A percentile compares a stretch with the other conserved stretches of the same genome.
Conservation (phyloP, 2,888 invertebrate species). For the Pilophorus perplexus region DNA sequence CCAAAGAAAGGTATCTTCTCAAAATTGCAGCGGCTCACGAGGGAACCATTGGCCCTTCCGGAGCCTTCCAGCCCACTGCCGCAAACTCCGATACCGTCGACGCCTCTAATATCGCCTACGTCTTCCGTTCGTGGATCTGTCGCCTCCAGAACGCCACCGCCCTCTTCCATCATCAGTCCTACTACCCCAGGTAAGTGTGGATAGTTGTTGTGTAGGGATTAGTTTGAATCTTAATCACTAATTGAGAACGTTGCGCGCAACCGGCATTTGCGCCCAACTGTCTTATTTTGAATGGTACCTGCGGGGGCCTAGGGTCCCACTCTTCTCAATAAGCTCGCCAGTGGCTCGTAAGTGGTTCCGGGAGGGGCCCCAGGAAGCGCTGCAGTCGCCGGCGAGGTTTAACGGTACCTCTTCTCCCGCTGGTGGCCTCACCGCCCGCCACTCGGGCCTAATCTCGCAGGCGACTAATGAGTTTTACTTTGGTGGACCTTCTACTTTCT, state of each 20-base stretch:
- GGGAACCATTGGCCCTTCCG: constrained; percentile 57
- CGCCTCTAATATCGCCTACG: constrained; percentile 50
- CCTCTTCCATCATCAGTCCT: constrained; percentile 35
- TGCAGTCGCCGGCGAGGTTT: too few species aligned
- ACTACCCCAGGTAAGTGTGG: constrained; percentile 39
- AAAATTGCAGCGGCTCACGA: constrained; percentile 78
- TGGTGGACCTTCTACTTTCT: too few species aligned
- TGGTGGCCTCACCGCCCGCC: too few species aligned
- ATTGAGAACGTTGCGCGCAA: background rate
- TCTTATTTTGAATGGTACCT: too few species aligned
- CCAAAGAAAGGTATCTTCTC: constrained; percentile 92
- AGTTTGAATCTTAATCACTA: background rate
- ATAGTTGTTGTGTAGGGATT: background rate
- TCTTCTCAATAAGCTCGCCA: too few species aligned
- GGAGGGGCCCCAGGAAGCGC: too few species aligned
- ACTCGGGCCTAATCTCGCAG: too few species aligned
- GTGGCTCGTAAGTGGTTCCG: too few species aligned
- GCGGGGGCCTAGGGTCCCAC: too few species aligned
- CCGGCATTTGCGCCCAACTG: too few species aligned
- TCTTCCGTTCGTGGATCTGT: constrained; percentile 28
- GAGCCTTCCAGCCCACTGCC: constrained; percentile 50
- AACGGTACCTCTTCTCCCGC: too few species aligned
- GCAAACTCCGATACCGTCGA: constrained; percentile 43
- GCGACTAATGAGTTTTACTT: too few species aligned
- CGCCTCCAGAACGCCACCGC: constrained; percentile 39